Base-by-base conservation (phyloP, 2,113 vertebrate species). In the Oreochromis aureus region DNA sequence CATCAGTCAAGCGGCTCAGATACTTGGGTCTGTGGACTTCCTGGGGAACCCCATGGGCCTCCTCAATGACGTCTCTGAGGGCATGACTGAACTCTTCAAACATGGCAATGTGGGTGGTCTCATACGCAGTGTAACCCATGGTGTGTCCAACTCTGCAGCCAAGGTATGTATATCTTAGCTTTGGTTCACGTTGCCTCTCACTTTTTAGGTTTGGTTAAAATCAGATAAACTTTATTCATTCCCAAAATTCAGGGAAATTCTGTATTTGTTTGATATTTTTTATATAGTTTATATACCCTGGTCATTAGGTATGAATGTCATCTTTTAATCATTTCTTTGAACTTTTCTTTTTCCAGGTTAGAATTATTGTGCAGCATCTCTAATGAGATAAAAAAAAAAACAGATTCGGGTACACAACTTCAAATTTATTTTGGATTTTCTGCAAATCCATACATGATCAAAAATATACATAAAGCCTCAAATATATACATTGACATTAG, bases 41-140 rank as follows among this genome's bases (percentile, higher is more conserved):
- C 97, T 99, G 58, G 99, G 99, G 78, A 99, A 99, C 92, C 99
- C 99, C 10, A 98, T 99, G 97, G 98, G 98, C 5, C 97, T 99
- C 1, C 55, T 98, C 80, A 99, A 97, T 36, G 99, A 99, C n/a
- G 96, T 99, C 86, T 97, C 97, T 1, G 98, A 99, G 96, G 99
- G 99, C 3, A 91, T 99, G 66, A 97, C 97, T 2, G 98, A 98
- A 83, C 97, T 99, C 88, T 97, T 99, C 87, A 99, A 97, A 88
- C 98, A 99, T 0, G 99, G 99, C 89, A 99, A 99, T 1, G 98
- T 99, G 6, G 97, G 98, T 10, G 98, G 98, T 27, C 97, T 99
- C 58, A 98, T 99, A 78, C 97, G 98, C 89, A 99, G 99, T 3
- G 98, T 99, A 83, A 99, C 99, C 1, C 99, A 99, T 0, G 99